Percentiles rank a stretch among this genome's conserved stretches.
Conservation (phyloP, 2,888 invertebrate genomes). For the Drosophila kanekoi region DNA sequence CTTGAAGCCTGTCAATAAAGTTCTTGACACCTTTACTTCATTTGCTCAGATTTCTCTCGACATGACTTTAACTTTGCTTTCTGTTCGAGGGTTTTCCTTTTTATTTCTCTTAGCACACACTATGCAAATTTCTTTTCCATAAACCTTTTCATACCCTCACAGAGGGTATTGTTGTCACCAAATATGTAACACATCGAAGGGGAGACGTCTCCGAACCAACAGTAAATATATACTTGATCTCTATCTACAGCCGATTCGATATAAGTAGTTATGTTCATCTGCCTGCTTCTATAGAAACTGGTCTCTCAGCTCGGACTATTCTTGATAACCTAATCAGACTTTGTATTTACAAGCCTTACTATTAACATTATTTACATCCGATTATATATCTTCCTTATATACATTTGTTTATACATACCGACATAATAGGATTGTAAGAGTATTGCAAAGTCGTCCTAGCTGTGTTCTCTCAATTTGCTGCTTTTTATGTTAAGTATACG, state of each 20-base stretch:
- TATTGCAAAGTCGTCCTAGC: background rate
- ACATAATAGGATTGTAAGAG: background rate
- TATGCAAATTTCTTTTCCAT: slow-evolving; percentile 49
- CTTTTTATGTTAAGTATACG: slow-evolving; percentile 41
- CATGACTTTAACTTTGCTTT: slow-evolving; percentile 73
- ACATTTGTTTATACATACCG: no score
- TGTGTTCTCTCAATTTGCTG: background rate
- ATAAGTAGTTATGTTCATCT: no score
- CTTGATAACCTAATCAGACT: no score
- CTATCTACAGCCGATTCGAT: no score
- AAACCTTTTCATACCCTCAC: slow-evolving; percentile 16
- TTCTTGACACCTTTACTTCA: slow-evolving; percentile 80
- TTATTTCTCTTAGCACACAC: slow-evolving; percentile 38
- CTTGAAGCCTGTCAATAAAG: slow-evolving; percentile 75
- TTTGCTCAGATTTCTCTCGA: slow-evolving; percentile 74
- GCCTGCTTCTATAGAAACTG: no score
- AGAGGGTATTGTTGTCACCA: slow-evolving; percentile 6
- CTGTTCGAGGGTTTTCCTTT: slow-evolving; percentile 42
- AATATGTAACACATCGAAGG: background rate
- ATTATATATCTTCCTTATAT: no score
- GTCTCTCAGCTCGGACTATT: no score
- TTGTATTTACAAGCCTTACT: no score
- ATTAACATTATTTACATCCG: no score
- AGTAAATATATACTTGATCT: no score
- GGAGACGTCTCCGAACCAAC: no score